Conservation (phyloP, 2,797 vertebrate genomes). For the Gouania willdenowi region DNA sequence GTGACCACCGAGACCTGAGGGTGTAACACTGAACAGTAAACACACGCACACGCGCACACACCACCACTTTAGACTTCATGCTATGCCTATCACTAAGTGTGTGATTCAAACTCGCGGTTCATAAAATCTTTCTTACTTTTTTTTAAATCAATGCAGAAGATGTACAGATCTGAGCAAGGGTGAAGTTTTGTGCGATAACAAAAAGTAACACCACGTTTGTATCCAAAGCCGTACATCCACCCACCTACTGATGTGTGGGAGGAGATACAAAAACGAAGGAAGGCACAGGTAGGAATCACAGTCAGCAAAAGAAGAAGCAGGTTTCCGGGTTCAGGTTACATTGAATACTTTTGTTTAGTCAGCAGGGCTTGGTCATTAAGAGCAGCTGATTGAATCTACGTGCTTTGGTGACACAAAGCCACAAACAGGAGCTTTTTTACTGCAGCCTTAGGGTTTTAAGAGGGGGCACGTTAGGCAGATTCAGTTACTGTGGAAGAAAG, state of each 20-base stretch:
- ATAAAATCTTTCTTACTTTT: no score
- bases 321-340: conserved; percentile 54
- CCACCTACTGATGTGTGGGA: conserved; percentile 3
- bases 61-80: not conserved
- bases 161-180: not conserved
- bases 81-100: not conserved
- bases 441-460: conserved; percentile 5
- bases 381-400: conserved; percentile 13
- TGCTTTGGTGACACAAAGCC: not conserved
- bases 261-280: conserved; percentile 21
- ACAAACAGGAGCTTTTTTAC: conserved; percentile 5
- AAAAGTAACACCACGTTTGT: no score
- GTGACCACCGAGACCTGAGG: conserved; percentile 14
- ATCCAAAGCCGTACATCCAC: no score
- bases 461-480: conserved; percentile 24
- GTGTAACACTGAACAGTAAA: not conserved
- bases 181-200: no score
- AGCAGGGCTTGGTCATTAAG: conserved; percentile 34
- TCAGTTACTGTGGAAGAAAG: conserved; percentile 27
- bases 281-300: conserved; percentile 28
- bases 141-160: no score
- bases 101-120: not conserved
- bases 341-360: conserved; percentile 43
- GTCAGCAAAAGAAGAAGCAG: conserved; percentile 16
- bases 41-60: no score